Evolutionary conservation across 2,113 vertebrate genomes (phyloP).

Genomic region (Colinus virginianus): DNA sequence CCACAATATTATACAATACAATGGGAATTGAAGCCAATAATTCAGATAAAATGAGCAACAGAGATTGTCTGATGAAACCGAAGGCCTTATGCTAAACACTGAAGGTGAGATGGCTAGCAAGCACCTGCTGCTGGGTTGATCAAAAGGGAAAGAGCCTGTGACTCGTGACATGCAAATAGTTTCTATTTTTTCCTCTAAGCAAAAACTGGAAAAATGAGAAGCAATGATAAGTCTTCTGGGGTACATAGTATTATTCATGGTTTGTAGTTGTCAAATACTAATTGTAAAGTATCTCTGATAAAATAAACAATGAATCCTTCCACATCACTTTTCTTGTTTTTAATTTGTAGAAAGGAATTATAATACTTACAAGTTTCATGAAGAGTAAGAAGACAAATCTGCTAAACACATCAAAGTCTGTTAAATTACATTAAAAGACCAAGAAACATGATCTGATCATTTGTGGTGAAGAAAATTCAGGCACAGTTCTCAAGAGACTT

Average conservation of each 20-base stretch:
- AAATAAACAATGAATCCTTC: not conserved
- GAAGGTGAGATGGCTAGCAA: too few species aligned
- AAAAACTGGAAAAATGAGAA: too few species aligned
- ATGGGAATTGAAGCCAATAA: too few species aligned
- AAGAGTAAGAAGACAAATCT: not conserved
- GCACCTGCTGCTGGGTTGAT: too few species aligned
- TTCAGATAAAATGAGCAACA: too few species aligned
- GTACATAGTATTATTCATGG: not conserved
- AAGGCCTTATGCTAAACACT: too few species aligned
- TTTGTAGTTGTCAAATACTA: constrained; percentile 7
- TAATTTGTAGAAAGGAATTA: not conserved
- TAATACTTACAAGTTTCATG: not conserved
- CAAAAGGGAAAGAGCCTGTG: too few species aligned
- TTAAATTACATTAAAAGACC: not conserved
- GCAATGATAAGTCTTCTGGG: too few species aligned
- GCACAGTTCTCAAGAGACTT: not conserved
- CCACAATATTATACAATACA: too few species aligned
- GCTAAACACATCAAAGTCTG: not conserved
- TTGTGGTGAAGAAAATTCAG: constrained; percentile 1
- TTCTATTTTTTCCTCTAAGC: too few species aligned
- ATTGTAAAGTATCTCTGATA: not conserved
- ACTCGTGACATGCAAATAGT: too few species aligned
- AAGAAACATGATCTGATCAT: not conserved
- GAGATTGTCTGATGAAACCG: too few species aligned
- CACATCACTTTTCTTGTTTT: not conserved